Percentiles rank a stretch among this genome's conserved stretches.
These are phyloP conservation scores for Theristicus caerulescens DNA, from an alignment of 2,113 vertebrate species.

Conservation along the genomic window DNA sequence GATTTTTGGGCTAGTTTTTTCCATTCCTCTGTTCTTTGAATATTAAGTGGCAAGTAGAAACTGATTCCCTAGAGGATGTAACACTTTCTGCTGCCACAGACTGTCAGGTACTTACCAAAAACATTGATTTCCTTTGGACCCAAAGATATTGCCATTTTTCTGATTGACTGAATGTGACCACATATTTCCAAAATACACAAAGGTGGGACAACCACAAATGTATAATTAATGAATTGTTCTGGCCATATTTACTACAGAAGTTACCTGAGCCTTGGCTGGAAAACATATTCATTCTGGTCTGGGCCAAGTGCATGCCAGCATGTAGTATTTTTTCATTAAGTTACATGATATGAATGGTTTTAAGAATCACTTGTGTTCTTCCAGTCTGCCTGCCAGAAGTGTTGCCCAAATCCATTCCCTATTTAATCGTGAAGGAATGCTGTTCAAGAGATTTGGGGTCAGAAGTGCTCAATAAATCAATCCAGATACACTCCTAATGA, in stretches of 20 bases:
- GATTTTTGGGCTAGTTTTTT: not conserved
- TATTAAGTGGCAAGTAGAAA: constrained; percentile 41
- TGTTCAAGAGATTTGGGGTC: constrained; percentile 71
- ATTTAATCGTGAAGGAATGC: constrained; percentile 76
- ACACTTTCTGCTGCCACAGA: not conserved
- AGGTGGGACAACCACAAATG: constrained; percentile 55
- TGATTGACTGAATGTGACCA: constrained; percentile 50
- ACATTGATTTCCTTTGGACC: constrained; percentile 49
- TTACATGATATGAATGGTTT: constrained; percentile 58
- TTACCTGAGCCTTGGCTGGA: constrained; percentile 55
- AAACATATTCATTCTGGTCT: constrained; percentile 44
- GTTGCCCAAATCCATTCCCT: constrained; percentile 62
- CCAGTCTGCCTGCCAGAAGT: constrained; percentile 42
- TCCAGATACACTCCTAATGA: constrained; percentile 76
- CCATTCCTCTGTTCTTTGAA: constrained; percentile 48
- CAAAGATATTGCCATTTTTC: constrained; percentile 39
- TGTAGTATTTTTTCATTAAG: constrained; percentile 59
- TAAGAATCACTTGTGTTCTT: constrained; percentile 57
- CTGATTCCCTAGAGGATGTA: not conserved
- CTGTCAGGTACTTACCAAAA: constrained; percentile 18
- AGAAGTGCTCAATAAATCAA: constrained; percentile 76
- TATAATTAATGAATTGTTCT: constrained; percentile 63
- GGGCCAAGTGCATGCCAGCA: constrained; percentile 36
- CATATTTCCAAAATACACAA: constrained; percentile 60
- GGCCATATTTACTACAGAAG: constrained; percentile 61